Evolutionary conservation across 1,140 invertebrate species (phyloP).

Genomic region (Solenopsis fugax): DNA sequence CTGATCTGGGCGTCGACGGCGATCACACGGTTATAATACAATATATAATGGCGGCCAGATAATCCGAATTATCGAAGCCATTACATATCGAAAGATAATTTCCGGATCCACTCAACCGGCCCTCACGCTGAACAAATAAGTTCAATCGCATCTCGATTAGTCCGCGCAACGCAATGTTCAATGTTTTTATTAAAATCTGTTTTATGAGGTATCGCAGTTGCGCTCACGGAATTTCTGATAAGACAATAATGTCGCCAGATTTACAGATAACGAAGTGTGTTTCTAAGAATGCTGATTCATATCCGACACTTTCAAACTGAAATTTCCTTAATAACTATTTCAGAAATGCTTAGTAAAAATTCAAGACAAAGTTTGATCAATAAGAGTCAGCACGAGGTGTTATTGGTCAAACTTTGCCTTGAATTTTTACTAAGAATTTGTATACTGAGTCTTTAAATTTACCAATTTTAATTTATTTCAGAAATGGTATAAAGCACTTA

Average conservation of each 20-base stretch:
- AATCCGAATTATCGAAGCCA: conserved; percentile 41
- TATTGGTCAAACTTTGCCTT: no score
- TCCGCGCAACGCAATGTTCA: not conserved
- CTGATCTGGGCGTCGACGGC: not conserved
- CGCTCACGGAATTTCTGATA: conserved; percentile 27
- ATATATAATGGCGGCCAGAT: conserved; percentile 32
- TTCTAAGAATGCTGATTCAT: not conserved
- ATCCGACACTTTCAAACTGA: not conserved
- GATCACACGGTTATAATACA: conserved; percentile 1
- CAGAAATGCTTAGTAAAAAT: no score
- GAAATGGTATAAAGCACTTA: not conserved
- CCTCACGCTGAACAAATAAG: conserved; percentile 31
- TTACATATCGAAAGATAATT: conserved; percentile 62
- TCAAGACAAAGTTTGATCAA: no score
- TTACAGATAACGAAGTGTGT: conserved; percentile 10
- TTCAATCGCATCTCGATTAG: not conserved
- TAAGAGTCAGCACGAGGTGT: no score
- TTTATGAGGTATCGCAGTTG: not conserved
- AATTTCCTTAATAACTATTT: not conserved
- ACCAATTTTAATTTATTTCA: no score
- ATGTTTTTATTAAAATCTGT: conserved; percentile 15
- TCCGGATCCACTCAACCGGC: conserved; percentile 24
- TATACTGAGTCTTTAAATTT: no score
- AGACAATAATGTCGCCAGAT: not conserved
- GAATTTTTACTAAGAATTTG: no score